Evolutionary conservation across 2,888 invertebrate genomes (phyloP), one percentile per base, ranked within the genome.

Genomic region (Epirrhoe alternata): DNA sequence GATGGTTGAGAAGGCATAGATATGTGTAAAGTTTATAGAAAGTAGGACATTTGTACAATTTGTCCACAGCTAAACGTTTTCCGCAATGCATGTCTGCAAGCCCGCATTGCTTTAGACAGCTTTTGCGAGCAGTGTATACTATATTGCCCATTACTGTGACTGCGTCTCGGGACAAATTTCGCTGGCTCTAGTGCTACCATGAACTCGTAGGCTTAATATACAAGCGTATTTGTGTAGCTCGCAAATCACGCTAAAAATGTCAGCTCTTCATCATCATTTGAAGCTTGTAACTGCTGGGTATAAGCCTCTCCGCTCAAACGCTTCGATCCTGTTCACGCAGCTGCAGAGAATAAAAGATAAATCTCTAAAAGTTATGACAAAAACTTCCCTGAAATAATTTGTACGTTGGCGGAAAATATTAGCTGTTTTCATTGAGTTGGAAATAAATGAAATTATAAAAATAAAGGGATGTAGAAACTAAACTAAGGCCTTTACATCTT

Each of bases 111-210:
- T 33, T 59, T 31, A 33, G 33, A 42, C 31, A 30, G 35, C 38
- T 45, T 38, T 38, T 31, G 47, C 49, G 6, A 42, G 30, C 3
- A 4, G 59, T 51, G 59, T 59, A 16, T 12, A 30, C 14, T 47
- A 30, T 52, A 63, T 63, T 47, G 57, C 45, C 63, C 52, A 63
- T 63, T 57, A 52, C 52, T 59, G 38, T 24, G 51, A 51, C 51
- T 52, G 14, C 51, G 52, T 57, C 24, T 33, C 52, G 17, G 52
- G 45, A 63, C 52, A 57, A 52, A 63, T 63, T 57, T 52, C 57
- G 50, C 10, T 47, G 56, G 50, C 31, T 50, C n/a, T 16, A 24
- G 38, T 49, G 24, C 49, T 47, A 54, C 54, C 47, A 47, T 42
- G 4, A 10, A 47, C 3, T 16, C 47, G 47, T 49, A 49, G 33